Evolutionary conservation across 2,113 vertebrate species (phyloP), one percentile per base, ranked within the genome.

Genomic region (Cathartes aura): DNA sequence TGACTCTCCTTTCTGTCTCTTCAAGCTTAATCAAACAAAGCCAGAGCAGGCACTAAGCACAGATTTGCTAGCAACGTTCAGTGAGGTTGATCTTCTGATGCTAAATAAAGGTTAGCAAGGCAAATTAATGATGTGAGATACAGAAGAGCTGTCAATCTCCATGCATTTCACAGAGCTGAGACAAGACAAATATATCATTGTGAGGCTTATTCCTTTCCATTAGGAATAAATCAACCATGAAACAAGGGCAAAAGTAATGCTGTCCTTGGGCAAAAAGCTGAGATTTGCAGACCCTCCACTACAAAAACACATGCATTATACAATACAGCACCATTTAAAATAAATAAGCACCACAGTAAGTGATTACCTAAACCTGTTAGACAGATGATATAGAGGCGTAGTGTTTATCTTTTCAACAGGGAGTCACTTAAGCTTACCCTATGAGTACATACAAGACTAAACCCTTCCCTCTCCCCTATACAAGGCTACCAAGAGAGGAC

Each of bases 161-260:
- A 81, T 2, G 5, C 40, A 72, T 79, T 97, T 94, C 82, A 86
- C 1, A 36, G 64, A 93, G 55, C 56, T 58, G 58, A 89, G 59
- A 94, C 45, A 89, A 94, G 81, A 93, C 89, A 95, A 92, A 95
- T 72, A 72, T 15, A 91, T 74, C 38, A 80, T 71, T 81, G 89
- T 58, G 32, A 86, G 50, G 67, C 36, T 95, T 94, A 97, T 52
- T 92, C 79, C 90, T 91, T 95, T 93, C 91, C 92, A 96, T 97
- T 96, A 97, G 48, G 48, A 95, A 86, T 96, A 96, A 93, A 83
- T 93, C 95, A 97, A 56, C 87, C 91, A n/a, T 63, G 64, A 95
- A 91, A 94, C 30, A 88, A 93, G 83, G 89, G 91, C 53, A 95
- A 83, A 71, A 95, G 70, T 79, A 94, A 93, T 71, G 67, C 89